A percentile compares a stretch with the other conserved stretches of the same genome.
phyloP scores from a whole-genome alignment of 2,888 invertebrate genomes.

The Anthophora plumipes region DNA sequence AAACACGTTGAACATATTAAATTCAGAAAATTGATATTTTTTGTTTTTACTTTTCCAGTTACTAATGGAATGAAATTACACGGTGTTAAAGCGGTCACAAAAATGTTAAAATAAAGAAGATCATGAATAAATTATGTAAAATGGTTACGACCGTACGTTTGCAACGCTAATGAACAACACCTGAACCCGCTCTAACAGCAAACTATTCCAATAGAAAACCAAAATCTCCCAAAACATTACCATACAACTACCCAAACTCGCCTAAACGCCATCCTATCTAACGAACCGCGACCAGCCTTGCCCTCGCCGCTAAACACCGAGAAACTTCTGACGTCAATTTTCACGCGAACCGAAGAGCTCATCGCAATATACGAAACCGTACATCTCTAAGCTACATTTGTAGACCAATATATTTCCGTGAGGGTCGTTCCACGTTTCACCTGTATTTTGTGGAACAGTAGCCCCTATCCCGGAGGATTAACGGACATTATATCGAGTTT shows the following conservation, averaged over 20 bases:
- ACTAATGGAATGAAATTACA: too few relatives aligned
- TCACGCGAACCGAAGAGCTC: background rate
- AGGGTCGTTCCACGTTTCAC: slow-evolving; percentile 43
- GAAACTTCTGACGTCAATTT: background rate
- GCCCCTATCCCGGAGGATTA: slow-evolving; percentile 59
- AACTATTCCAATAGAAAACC: slow-evolving; percentile 1
- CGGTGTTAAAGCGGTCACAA: too few relatives aligned
- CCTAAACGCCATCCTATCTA: slow-evolving; percentile 10
- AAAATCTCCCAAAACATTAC: background rate
- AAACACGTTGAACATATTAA: too few relatives aligned
- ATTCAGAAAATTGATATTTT: too few relatives aligned
- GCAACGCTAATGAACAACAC: too few relatives aligned
- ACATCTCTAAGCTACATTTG: background rate
- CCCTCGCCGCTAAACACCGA: background rate
- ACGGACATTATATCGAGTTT: slow-evolving; percentile 60
- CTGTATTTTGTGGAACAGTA: slow-evolving; percentile 43
- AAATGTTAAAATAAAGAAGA: too few relatives aligned
- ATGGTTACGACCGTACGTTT: too few relatives aligned
- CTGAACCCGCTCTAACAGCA: background rate
- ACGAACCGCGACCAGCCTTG: background rate
- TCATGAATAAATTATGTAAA: too few relatives aligned
- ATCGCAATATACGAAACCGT: background rate
- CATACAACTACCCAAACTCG: slow-evolving; percentile 3
- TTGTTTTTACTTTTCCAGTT: too few relatives aligned
- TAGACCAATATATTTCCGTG: slow-evolving; percentile 19